phyloP scores from a whole-genome alignment of 2,797 vertebrate genomes.

The Crypturellus tataupa region DNA sequence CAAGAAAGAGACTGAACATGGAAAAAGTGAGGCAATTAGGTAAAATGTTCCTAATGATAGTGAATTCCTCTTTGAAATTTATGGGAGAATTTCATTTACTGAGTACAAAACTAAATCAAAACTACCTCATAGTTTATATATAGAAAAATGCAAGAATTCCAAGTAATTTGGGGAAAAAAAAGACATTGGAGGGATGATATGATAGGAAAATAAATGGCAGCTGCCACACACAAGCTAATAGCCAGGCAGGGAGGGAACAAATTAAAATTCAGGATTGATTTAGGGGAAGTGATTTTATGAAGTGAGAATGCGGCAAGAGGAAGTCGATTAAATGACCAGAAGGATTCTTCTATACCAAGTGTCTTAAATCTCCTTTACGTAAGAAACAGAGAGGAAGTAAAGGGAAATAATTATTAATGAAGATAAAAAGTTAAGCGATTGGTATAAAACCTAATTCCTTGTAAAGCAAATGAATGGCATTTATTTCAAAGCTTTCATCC shows the following conservation, averaged over 20 bases:
- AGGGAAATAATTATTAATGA: not conserved
- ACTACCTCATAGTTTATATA: not conserved
- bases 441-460: not conserved
- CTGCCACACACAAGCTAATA: not conserved
- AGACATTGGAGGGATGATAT: not conserved
- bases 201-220: not conserved
- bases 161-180: not conserved
- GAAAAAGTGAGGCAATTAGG: not conserved
- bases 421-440: not conserved
- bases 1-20: constrained; percentile 5
- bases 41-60: not conserved
- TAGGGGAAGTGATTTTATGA: not conserved
- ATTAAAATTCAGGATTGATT: not conserved
- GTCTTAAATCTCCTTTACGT: not conserved
- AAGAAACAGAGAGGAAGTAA: not conserved
- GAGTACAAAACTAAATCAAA: not conserved
- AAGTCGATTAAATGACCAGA: not conserved
- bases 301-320: not conserved
- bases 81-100: not conserved
- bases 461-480: not conserved
- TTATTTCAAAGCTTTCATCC: not conserved
- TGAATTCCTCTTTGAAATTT: not conserved
- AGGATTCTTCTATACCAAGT: not conserved
- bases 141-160: not conserved
- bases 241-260: not conserved